Conservation (phyloP, 2,113 vertebrate genomes). For the Anthoscopus minutus region DNA sequence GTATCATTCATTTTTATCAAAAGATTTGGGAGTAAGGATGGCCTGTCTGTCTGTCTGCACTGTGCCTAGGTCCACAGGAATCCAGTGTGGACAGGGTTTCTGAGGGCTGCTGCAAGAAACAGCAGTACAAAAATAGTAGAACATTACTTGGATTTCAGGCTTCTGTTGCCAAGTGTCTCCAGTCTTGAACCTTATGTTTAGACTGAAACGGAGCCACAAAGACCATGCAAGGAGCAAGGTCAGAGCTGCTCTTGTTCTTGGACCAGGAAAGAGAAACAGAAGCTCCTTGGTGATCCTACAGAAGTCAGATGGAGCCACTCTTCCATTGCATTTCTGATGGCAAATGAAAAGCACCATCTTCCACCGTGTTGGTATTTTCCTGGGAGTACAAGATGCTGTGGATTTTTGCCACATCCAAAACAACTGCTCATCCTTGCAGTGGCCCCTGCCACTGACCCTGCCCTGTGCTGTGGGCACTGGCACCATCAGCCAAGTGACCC, state of each 20-base stretch:
- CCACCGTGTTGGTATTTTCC: not conserved
- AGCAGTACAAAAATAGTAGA: not conserved
- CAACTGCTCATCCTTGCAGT: not conserved
- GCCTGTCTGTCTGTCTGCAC: not conserved
- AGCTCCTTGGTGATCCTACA: fast-evolving
- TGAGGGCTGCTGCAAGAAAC: not conserved
- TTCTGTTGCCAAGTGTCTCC: not conserved
- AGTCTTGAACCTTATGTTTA: not conserved
- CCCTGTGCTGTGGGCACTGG: not conserved
- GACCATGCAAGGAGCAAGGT: not conserved
- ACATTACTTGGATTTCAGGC: not conserved
- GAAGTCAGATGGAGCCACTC: not conserved
- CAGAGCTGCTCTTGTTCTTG: not conserved
- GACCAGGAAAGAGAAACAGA: not conserved
- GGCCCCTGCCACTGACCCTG: not conserved
- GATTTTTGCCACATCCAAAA: not conserved
- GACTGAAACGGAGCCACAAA: not conserved
- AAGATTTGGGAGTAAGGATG: not conserved
- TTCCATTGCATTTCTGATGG: not conserved
- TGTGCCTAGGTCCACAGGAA: not conserved
- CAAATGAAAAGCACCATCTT: fast-evolving
- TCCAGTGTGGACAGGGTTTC: not conserved
- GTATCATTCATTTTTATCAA: not conserved
- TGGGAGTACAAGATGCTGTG: not conserved
- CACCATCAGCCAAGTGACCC: not conserved